These are phyloP conservation scores for Sitobion miscanthi DNA, from an alignment of 1,140 invertebrate genomes.

Conservation along the genomic window DNA sequence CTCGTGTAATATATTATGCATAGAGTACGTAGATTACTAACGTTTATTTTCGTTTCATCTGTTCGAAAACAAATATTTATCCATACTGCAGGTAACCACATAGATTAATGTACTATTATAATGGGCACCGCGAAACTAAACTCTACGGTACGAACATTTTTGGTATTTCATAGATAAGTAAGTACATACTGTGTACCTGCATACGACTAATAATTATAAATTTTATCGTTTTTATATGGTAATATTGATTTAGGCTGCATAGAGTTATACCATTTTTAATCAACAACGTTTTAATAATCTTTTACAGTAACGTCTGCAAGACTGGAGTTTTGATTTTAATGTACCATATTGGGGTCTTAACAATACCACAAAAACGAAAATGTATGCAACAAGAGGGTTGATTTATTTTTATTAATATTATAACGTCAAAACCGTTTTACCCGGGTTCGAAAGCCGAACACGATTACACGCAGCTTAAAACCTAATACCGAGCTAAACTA, in stretches of 20 bases:
- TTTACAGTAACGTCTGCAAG: background rate
- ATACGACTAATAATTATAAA: background rate
- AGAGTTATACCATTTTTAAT: background rate
- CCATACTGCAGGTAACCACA: background rate
- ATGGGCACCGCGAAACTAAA: background rate
- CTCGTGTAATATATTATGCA: background rate
- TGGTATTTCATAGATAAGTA: background rate
- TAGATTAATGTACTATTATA: background rate
- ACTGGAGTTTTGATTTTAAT: background rate
- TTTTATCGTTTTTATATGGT: background rate
- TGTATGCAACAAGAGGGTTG: background rate
- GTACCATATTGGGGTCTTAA: background rate
- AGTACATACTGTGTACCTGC: no score
- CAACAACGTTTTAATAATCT: background rate
- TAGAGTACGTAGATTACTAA: background rate
- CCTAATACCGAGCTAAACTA: background rate
- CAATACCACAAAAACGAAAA: background rate
- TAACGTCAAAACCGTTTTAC: background rate
- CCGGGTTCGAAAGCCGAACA: background rate
- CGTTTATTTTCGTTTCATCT: background rate
- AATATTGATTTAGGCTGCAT: background rate
- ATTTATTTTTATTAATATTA: constrained; percentile 9
- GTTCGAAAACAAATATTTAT: background rate
- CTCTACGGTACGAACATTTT: background rate
- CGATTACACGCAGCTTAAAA: background rate